Evolutionary conservation across 1,140 invertebrate species (phyloP), one percentile per base, ranked within the genome.

Genomic region (Pseudomyrmex flavicornis): DNA sequence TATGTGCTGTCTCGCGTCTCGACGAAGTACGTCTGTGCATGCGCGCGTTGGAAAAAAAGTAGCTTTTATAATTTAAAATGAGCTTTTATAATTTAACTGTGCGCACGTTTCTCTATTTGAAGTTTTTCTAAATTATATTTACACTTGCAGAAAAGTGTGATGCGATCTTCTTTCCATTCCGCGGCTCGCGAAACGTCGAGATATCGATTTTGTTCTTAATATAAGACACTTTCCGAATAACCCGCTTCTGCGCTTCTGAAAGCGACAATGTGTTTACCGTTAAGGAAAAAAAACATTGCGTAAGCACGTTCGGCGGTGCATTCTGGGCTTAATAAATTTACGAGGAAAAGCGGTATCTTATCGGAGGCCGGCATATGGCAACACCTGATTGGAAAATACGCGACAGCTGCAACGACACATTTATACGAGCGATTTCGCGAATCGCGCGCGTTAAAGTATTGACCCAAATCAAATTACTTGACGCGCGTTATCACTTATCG

Each of bases 401-500:
- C 62, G 63, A 77, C 72, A 65, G 82, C 35, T 76, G 73, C 80
- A 35, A 35, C 35, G 5, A 35, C 26, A 26, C 26, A 77, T 12
- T 63, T 76, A 63, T 48, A 63, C 20, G 48, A 48, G 20, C n/a
- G 73, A n/a, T 22, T 62, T n/a, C 13, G 44, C 44, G 80, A 63
- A 59, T 76, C 61, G 20, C 58, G 35, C 54, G 65, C 46, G 75
- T 22, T 17, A 59, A 85, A 74, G 65, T 89, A 83, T 83, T 88
- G 74, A 88, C 84, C 87, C 50, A 83, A 88, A 89, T 89, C 84
- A 76, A 56, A 73, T 56, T 56, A 48, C 22, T 77, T 62, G 52
- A 84, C 75, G 88, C 86, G 77, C 73, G 48, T 73, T 76, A 73
- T 63, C 62, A 61, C 59, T 2, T 82, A 89, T 89, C 88, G 86